A percentile compares a stretch with the other conserved stretches of the same genome.
Conservation (phyloP, 2,113 vertebrate species). For the Corythornis vintsioides region DNA sequence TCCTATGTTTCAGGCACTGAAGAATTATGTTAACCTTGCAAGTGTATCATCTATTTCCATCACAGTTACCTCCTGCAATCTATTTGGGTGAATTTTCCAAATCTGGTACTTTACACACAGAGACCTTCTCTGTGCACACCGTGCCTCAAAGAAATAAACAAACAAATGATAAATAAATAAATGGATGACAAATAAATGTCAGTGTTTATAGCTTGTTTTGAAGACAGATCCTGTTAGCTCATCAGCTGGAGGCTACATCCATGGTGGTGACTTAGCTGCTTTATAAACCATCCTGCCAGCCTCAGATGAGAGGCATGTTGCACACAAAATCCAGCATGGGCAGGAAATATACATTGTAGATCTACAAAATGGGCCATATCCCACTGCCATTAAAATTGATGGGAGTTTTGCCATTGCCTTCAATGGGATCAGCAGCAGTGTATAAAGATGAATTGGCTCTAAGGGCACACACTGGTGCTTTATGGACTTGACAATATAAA, state of each 20-base stretch:
- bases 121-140: fast-evolving
- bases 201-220: background rate
- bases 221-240: background rate
- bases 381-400: constrained; percentile 51
- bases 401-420: constrained; percentile 51
- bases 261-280: background rate
- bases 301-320: background rate
- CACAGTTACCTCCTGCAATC: background rate
- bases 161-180: background rate
- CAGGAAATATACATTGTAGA: constrained; percentile 48
- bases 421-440: constrained; percentile 50
- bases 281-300: background rate
- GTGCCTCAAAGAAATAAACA: background rate
- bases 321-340: background rate
- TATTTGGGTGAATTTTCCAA: background rate
- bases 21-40: constrained; percentile 19
- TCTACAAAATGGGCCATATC: constrained; percentile 60
- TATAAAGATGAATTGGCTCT: constrained; percentile 62
- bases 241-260: background rate
- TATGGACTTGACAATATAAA: constrained; percentile 62
- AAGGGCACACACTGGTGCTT: constrained; percentile 16
- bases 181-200: background rate
- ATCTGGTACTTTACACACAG: background rate
- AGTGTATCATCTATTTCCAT: background rate
- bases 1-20: background rate